phyloP scores from a whole-genome alignment of 1,140 invertebrate species.

The Bactericera cockerelli region DNA sequence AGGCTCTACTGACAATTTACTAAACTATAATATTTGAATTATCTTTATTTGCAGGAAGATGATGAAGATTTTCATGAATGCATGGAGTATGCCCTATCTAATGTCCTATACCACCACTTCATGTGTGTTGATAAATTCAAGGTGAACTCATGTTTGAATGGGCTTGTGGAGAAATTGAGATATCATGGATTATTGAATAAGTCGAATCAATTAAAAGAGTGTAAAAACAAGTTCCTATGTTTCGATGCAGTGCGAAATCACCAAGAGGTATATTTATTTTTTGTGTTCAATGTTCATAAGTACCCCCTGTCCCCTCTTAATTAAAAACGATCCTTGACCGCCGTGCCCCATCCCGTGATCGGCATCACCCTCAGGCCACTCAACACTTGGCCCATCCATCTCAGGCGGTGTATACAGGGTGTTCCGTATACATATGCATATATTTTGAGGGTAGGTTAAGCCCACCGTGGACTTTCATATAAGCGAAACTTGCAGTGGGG shows the following conservation, averaged over 20 bases:
- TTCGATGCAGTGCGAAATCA: not conserved
- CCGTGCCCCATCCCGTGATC: too few species aligned
- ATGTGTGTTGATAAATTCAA: slow-evolving; percentile 6
- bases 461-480: too few species aligned
- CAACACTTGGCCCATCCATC: too few species aligned
- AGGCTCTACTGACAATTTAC: not conserved
- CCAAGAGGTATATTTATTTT: not conserved
- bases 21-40: not conserved
- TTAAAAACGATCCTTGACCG: too few species aligned
- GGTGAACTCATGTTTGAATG: slow-evolving; percentile 4
- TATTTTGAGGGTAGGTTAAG: too few species aligned
- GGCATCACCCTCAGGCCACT: too few species aligned
- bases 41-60: not conserved
- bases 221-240: not conserved
- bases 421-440: too few species aligned
- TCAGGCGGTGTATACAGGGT: too few species aligned
- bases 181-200: slow-evolving; percentile 2
- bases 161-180: not conserved
- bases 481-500: too few species aligned
- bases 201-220: not conserved
- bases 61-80: not conserved
- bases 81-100: not conserved
- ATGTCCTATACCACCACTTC: not conserved
- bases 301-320: too few species aligned
- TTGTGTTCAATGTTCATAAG: too few species aligned